These are phyloP conservation scores for Ennomos quercinarius DNA, from an alignment of 2,888 invertebrate species.

Conservation along the genomic window DNA sequence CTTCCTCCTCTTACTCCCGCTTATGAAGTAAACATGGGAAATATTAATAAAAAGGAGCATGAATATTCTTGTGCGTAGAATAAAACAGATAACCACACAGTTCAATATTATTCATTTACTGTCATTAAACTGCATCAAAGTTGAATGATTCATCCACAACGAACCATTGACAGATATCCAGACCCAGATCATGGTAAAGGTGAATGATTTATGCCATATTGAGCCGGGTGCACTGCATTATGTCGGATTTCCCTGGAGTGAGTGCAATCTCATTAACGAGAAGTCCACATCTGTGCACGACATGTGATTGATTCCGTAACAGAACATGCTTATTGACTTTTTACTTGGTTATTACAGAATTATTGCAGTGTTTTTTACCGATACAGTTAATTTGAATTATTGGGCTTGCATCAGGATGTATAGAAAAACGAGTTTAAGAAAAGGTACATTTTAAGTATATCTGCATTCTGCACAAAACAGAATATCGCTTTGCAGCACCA, in stretches of 20 bases:
- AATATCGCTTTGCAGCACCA: too few species aligned
- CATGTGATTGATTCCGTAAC: constrained; percentile 64
- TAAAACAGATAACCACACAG: too few species aligned
- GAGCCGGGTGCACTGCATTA: constrained; percentile 56
- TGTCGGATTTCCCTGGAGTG: constrained; percentile 78
- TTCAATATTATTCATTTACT: constrained; percentile 1
- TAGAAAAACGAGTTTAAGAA: too few species aligned
- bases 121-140: constrained; percentile 6
- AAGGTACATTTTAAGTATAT: too few species aligned
- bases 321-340: constrained; percentile 49
- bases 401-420: not conserved
- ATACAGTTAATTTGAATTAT: not conserved
- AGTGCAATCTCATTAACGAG: constrained; percentile 75
- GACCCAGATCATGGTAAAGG: constrained; percentile 64
- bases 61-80: not conserved
- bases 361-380: not conserved
- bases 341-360: constrained; percentile 21
- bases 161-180: constrained; percentile 26
- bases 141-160: constrained; percentile 13
- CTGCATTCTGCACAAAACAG: too few species aligned
- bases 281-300: constrained; percentile 67
- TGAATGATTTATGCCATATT: constrained; percentile 27
- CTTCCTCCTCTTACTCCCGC: not conserved
- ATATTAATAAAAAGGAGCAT: constrained; percentile 15
- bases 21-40: constrained; percentile 14